Evolutionary conservation across 2,797 vertebrate genomes (phyloP), one percentile per base, ranked within the genome.

Genomic region (Petrocephalus schoutedeni): DNA sequence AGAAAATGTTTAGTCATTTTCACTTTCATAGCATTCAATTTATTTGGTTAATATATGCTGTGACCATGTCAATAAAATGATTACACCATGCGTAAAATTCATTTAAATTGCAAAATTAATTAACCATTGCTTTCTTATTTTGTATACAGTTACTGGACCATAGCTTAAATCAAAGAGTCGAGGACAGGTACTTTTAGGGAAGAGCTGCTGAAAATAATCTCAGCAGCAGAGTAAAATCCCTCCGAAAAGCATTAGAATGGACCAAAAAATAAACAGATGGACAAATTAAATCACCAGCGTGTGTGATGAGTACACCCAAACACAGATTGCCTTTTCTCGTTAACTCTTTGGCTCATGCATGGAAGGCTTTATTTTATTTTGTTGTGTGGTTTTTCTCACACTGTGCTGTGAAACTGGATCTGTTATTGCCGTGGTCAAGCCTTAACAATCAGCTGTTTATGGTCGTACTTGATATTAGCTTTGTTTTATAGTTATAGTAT

Each of bases 201-300:
- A 19, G 14, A 74, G 67, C 12, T 19, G 67, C 67, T 74, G 4
- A 74, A 36, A 74, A 74, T 41, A 36, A 12, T 67, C 23, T 14
- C 23, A 49, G 74, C 16, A 9, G 74, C 19, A 21, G 74, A 49
- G 41, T 49, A 12, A 49, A 80, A 4, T 6, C 51, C 51, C 51
- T 28, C 41, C 3, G 5, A 84, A 51, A 54, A 54, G 21, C 82
- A 84, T 53, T 23, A 54, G 23, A 84, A 49, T 4, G 8, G n/a
- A 12, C 82, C 82, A 84, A 54, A 84, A 53, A 84, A 28, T 84
- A 53, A 84, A 84, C 82, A 84, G 82, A 84, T 84, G 51, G 82
- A 28, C 82, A 84, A 84, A 84, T 84, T 84, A 84, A 84, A 84
- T 84, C 45, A 54, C 32, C 64, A 87, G 86, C 14, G 49, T 86